Conservation (phyloP, 2,888 invertebrate species). For the Netelia virgata region DNA sequence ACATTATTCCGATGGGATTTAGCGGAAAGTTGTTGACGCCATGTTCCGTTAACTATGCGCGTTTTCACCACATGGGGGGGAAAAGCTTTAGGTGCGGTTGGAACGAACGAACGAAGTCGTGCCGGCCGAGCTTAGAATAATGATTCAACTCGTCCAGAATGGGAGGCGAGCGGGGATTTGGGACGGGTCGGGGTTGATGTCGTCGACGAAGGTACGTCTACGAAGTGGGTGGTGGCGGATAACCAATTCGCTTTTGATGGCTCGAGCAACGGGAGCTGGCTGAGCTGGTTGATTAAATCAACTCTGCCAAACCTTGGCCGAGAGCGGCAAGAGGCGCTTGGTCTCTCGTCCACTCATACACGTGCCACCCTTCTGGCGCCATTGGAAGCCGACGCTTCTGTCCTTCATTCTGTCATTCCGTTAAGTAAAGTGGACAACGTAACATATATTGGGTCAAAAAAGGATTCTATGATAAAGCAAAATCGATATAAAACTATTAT, state of each 20-base stretch:
- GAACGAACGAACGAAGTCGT: slow-evolving; percentile 9
- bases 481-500: no score
- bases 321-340: slow-evolving; percentile 5
- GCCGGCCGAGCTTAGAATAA: slow-evolving; percentile 35
- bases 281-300: slow-evolving; percentile 53
- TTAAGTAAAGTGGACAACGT: slow-evolving; percentile 2
- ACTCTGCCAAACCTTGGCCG: slow-evolving; percentile 49
- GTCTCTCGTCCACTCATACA: slow-evolving; percentile 9
- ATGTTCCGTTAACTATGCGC: slow-evolving; percentile 24
- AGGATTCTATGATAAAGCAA: no score
- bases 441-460: no score
- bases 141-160: slow-evolving; percentile 17
- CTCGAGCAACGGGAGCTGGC: slow-evolving; percentile 33
- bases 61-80: slow-evolving; percentile 18
- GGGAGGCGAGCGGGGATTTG: background rate
- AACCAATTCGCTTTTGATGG: slow-evolving; percentile 59
- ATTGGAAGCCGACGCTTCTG: slow-evolving; percentile 16
- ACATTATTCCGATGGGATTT: slow-evolving; percentile 18
- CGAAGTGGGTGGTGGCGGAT: slow-evolving; percentile 34
- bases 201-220: slow-evolving; percentile 35
- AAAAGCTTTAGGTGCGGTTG: slow-evolving; percentile 1
- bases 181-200: slow-evolving; percentile 31
- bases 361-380: slow-evolving; percentile 13
- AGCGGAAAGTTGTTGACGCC: slow-evolving; percentile 17
- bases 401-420: slow-evolving; percentile 18